These are phyloP conservation scores for Gymnogyps californianus DNA, from an alignment of 2,113 vertebrate genomes.

Conservation along the genomic window DNA sequence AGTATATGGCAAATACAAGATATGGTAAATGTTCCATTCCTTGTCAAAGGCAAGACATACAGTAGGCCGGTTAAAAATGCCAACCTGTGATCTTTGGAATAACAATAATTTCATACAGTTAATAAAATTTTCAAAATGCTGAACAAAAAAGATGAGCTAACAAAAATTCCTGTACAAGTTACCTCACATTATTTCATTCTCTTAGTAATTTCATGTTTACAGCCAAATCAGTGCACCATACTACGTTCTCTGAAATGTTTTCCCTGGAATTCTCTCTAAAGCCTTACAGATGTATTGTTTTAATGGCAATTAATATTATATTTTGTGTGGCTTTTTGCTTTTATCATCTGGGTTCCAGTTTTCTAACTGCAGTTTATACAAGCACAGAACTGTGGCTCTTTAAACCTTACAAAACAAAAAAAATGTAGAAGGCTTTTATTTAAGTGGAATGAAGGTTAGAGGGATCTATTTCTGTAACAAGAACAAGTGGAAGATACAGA, in stretches of 20 bases:
- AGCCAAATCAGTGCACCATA: background rate
- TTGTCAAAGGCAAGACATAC: background rate
- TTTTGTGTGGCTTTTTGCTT: constrained; percentile 30
- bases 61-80: background rate
- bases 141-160: background rate
- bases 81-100: background rate
- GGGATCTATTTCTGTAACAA: constrained; percentile 53
- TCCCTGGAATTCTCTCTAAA: constrained; percentile 21
- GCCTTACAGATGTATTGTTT: constrained; percentile 11
- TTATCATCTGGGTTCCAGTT: constrained; percentile 44
- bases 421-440: constrained; percentile 48
- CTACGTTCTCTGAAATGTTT: background rate
- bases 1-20: background rate
- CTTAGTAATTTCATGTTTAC: background rate
- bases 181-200: background rate
- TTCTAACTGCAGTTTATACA: constrained; percentile 50
- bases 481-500: constrained; percentile 46
- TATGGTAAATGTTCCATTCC: background rate
- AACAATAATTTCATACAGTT: background rate
- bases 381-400: constrained; percentile 27
- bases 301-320: constrained; percentile 55
- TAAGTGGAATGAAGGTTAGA: constrained; percentile 41
- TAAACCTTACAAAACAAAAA: constrained; percentile 56
- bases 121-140: background rate
- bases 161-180: background rate